phyloP scores from a whole-genome alignment of 2,113 vertebrate genomes.

The Odontophorus gujanensis region DNA sequence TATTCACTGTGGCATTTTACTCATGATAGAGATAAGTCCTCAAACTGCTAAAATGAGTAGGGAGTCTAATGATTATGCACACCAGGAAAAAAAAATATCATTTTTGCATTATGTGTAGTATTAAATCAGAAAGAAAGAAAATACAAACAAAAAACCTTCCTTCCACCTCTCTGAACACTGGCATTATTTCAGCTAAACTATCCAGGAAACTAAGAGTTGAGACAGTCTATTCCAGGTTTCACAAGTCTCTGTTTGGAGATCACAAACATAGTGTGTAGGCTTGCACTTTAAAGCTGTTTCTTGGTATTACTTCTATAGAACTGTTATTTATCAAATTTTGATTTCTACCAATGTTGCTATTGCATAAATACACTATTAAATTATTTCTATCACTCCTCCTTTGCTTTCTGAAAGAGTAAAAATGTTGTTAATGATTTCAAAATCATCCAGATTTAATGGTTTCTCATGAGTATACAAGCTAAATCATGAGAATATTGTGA shows the following conservation, averaged over 20 bases:
- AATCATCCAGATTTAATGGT: not conserved
- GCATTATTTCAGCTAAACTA: not conserved
- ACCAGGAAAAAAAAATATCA: not conserved
- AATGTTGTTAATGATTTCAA: not conserved
- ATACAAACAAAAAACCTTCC: not conserved
- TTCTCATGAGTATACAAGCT: not conserved
- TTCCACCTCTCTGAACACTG: not conserved
- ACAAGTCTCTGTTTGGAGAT: not conserved
- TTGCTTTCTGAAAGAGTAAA: not conserved
- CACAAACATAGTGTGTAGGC: rapidly evolving
- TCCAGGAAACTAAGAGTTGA: not conserved
- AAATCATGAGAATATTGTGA: too few species aligned
- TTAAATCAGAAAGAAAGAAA: not conserved
- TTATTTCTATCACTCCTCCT: not conserved
- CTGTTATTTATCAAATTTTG: not conserved
- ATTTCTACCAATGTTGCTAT: too few species aligned
- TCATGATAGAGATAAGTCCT: not conserved
- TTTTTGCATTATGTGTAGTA: not conserved
- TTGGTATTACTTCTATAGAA: not conserved
- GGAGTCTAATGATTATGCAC: not conserved
- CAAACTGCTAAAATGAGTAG: not conserved
- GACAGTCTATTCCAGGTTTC: not conserved
- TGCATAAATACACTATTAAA: not conserved
- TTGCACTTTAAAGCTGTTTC: not conserved
- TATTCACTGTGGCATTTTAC: not conserved